A percentile compares a stretch with the other conserved stretches of the same genome.
phyloP scores from a whole-genome alignment of 2,113 vertebrate genomes.

The Erythrocebus patas region DNA sequence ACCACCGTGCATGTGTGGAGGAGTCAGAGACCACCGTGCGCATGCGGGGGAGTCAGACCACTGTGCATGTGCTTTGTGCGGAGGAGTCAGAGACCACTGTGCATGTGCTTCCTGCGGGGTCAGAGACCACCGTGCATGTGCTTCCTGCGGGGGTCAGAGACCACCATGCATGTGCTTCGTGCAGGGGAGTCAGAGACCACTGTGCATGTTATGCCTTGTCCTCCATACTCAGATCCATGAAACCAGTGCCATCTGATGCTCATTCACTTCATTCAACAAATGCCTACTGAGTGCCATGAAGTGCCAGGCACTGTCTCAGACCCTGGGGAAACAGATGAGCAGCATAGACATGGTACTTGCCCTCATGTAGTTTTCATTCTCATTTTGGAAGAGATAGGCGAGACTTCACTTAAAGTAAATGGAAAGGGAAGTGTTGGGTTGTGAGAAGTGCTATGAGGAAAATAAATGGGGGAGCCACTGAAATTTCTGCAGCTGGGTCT shows the following conservation, averaged over 20 bases:
- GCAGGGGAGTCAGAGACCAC: no score
- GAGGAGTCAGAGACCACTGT: no score
- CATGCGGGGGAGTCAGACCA: no score
- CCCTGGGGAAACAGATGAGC: not conserved
- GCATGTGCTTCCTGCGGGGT: no score
- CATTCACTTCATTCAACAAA: rapidly evolving
- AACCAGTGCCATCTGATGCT: not conserved
- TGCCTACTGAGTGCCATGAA: rapidly evolving
- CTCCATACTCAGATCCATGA: rapidly evolving
- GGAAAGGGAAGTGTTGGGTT: not conserved
- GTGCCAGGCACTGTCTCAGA: not conserved
- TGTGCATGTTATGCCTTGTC: rapidly evolving
- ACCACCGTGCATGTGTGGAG: rapidly evolving
- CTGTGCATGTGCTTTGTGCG: no score
- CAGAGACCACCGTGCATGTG: no score
- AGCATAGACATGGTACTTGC: rapidly evolving
- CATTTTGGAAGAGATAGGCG: not conserved
- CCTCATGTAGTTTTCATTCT: not conserved
- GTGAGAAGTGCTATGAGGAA: not conserved
- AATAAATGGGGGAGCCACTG: not conserved
- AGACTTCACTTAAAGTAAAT: not conserved
- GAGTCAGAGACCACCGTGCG: no score
- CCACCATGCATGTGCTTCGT: no score
- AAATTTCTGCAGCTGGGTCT: not conserved
- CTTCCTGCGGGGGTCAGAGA: no score